Conservation (phyloP, 2,113 vertebrate genomes). For the Uropsilus gracilis region DNA sequence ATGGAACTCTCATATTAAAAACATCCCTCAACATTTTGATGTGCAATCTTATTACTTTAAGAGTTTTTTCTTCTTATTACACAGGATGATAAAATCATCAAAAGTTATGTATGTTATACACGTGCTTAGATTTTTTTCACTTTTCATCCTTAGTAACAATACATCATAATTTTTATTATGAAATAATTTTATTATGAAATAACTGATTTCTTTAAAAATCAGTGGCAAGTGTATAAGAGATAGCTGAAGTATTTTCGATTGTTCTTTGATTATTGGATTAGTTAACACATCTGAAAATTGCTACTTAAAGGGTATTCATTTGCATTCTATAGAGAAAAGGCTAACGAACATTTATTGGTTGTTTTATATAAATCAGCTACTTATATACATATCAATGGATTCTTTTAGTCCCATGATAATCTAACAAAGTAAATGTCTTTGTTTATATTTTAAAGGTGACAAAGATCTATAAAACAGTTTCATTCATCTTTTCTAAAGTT, state of each 20-base stretch:
- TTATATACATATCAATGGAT: not conserved
- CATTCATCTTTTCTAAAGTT: not conserved
- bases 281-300: not conserved
- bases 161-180: too few species aligned
- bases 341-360: not conserved
- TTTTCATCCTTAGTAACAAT: not conserved
- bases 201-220: not conserved
- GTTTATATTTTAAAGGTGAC: not conserved
- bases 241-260: not conserved
- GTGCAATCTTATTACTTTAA: not conserved
- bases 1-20: not conserved
- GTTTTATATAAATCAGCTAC: not conserved
- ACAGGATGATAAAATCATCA: not conserved
- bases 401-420: not conserved
- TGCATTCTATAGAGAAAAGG: not conserved
- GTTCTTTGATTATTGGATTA: not conserved
- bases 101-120: slow-evolving; percentile 38
- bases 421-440: not conserved
- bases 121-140: slow-evolving; percentile 66
- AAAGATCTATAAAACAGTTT: not conserved
- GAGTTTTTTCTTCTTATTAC: not conserved
- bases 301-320: not conserved
- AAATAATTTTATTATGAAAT: slow-evolving; percentile 43
- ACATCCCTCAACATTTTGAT: not conserved
- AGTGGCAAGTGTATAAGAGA: not conserved